phyloP scores from a whole-genome alignment of 2,113 vertebrate species.

The Trichomycterus rosablanca region DNA sequence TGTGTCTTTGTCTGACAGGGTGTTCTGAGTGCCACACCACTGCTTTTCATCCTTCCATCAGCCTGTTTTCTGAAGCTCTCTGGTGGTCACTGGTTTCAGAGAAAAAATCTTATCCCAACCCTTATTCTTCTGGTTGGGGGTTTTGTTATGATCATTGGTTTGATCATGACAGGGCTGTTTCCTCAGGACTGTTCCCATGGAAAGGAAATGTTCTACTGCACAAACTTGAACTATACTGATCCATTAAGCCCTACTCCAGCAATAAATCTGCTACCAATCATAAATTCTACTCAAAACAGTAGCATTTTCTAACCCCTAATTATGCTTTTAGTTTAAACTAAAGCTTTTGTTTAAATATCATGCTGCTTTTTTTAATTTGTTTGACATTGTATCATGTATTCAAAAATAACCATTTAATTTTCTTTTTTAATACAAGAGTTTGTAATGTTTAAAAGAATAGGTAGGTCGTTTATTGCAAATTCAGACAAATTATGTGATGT shows the following conservation, averaged over 20 bases:
- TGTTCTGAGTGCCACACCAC: slow-evolving; percentile 80
- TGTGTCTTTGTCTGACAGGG: slow-evolving; percentile 69
- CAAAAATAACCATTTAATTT: neutral
- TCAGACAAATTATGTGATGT: neutral
- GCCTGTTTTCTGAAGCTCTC: slow-evolving; percentile 87
- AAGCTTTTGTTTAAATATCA: neutral
- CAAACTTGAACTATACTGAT: slow-evolving; percentile 66
- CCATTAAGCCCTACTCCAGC: slow-evolving; percentile 55
- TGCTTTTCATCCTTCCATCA: slow-evolving; percentile 91
- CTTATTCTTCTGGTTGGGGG: slow-evolving; percentile 75
- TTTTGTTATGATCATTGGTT: slow-evolving; percentile 79
- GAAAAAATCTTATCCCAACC: slow-evolving; percentile 72
- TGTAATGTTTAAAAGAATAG: neutral
- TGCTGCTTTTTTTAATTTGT: neutral
- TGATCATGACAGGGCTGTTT: slow-evolving; percentile 73
- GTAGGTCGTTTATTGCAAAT: neutral
- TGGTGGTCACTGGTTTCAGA: slow-evolving; percentile 73
- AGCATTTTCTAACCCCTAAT: slow-evolving; percentile 5
- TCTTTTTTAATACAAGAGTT: neutral
- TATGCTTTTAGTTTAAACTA: neutral
- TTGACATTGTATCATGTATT: neutral
- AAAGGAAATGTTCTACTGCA: slow-evolving; percentile 88
- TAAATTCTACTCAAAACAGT: slow-evolving; percentile 28
- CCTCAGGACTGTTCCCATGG: slow-evolving; percentile 86
- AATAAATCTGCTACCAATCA: slow-evolving; percentile 31